phyloP scores from a whole-genome alignment of 2,888 invertebrate genomes.

The Dryobota labecula region DNA sequence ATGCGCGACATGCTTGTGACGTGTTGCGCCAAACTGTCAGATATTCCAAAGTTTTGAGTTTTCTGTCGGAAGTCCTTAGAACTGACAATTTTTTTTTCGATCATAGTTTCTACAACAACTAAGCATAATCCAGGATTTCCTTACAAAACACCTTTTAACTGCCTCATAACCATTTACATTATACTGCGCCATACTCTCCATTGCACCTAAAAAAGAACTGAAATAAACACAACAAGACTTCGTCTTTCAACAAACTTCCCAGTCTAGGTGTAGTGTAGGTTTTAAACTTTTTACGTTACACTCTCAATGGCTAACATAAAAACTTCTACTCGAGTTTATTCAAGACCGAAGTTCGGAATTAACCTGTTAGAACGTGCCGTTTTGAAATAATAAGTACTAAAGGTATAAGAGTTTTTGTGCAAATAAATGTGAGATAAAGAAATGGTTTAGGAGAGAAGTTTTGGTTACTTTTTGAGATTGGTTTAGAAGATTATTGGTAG shows the following conservation, averaged over 20 bases:
- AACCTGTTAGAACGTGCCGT: conserved; percentile 71
- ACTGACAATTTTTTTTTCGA: no score
- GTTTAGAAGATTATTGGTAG: not conserved
- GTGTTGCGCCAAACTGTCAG: no score
- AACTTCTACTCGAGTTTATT: conserved; percentile 68
- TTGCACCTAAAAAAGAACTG: not conserved
- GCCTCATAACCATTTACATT: not conserved
- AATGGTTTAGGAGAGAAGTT: conserved; percentile 4
- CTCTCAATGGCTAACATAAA: conserved; percentile 68
- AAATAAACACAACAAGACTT: conserved; percentile 14
- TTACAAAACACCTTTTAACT: not conserved
- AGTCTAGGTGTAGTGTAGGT: conserved; percentile 53
- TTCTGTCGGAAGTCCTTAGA: no score
- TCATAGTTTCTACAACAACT: not conserved
- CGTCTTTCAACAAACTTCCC: conserved; percentile 11
- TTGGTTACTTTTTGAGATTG: not conserved
- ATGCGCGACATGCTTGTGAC: no score
- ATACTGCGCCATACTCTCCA: not conserved
- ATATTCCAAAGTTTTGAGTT: no score
- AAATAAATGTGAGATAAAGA: conserved; percentile 22
- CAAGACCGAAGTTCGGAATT: conserved; percentile 75
- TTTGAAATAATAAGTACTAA: conserved; percentile 53
- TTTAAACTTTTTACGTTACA: conserved; percentile 73
- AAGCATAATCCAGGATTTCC: not conserved
- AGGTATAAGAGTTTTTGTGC: conserved; percentile 22